These are phyloP conservation scores for Lethrus apterus DNA, from an alignment of 1,140 invertebrate genomes.

Conservation along the genomic window DNA sequence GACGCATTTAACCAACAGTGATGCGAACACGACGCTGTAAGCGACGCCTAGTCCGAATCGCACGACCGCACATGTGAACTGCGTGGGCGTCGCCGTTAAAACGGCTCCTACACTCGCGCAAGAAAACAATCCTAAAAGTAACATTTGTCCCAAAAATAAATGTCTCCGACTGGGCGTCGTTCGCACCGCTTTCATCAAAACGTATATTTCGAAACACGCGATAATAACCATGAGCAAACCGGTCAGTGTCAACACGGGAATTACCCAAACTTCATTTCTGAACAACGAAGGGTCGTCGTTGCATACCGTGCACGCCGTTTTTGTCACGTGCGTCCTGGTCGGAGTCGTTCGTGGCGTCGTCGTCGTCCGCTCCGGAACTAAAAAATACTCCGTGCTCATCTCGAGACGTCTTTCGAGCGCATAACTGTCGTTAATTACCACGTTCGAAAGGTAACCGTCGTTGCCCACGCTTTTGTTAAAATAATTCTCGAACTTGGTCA, in stretches of 20 bases:
- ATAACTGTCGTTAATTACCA: slow-evolving; percentile 10
- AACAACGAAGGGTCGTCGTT: slow-evolving; percentile 41
- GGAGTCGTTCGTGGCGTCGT: slow-evolving; percentile 36
- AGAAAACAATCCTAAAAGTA: slow-evolving; percentile 79
- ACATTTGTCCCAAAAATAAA: slow-evolving; percentile 83
- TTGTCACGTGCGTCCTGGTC: slow-evolving; percentile 29
- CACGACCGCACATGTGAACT: slow-evolving; percentile 73
- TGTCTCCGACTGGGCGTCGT: slow-evolving; percentile 78
- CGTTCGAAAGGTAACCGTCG: neutral
- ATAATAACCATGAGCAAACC: slow-evolving; percentile 73
- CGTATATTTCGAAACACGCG: slow-evolving; percentile 77
- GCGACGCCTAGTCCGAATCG: slow-evolving; percentile 79
- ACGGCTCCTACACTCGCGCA: slow-evolving; percentile 73
- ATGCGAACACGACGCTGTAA: slow-evolving; percentile 83
- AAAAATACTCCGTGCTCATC: slow-evolving; percentile 71
- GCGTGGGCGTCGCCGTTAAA: slow-evolving; percentile 70
- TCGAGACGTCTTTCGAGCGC: slow-evolving; percentile 48
- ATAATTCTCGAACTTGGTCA: slow-evolving; percentile 1
- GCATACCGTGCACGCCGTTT: slow-evolving; percentile 24
- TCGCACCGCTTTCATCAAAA: slow-evolving; percentile 79
- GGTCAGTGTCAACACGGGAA: slow-evolving; percentile 72
- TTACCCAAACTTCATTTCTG: slow-evolving; percentile 73
- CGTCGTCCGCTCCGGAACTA: slow-evolving; percentile 48
- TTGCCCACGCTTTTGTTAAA: slow-evolving; percentile 4
- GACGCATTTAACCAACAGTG: slow-evolving; percentile 88